Base-by-base conservation (phyloP, 2,888 invertebrate species). In the Cosmopolites sordidus region DNA sequence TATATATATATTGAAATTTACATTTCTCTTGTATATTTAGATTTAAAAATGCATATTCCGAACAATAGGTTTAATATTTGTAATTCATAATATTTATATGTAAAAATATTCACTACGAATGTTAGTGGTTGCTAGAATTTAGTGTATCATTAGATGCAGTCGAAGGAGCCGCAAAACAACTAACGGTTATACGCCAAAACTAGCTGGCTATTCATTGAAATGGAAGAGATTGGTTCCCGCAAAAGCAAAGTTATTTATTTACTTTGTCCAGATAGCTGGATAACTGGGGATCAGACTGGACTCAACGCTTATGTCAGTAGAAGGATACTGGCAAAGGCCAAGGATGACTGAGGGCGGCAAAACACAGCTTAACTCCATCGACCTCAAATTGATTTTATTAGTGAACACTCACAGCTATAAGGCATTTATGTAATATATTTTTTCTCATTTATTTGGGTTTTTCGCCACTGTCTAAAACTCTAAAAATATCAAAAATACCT, bases 231-330 rank as follows among this genome's bases (percentile, higher is more conserved):
- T 50, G n/a, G 33, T 50, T 29, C 33, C 16, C 2, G 37, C 33
- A 16, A 2, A 33, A 4, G 12, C 33, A 11, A 50, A n/a, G 49
- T 27, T 37, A 43, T 50, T 50, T 50, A 43, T 50, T 43, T 50
- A 44, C 16, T 38, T 38, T 38, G 30, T 37, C 29, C 22, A 43
- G 39, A 50, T 43, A 27, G 39, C 43, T 17, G n/a, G n/a, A n/a
- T n/a, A n/a, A n/a, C n/a, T n/a, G n/a, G 38, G 43, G 43, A 50
- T 43, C 11, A 33, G 33, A 38, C 43, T 39, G 43, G 49, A 44
- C 49, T 50, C 37, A 17, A 18, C 22, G 45, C 38, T 15, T 17
- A 29, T 14, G 33, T 30, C 16, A 43, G 37, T 16, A n/a, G 2
- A 38, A 37, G 38, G 12, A 33, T 33, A 33, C 11, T 33, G 33